Percentiles rank a stretch among this genome's conserved stretches.
Evolutionary conservation across 1,140 invertebrate genomes (phyloP).

Genomic region (Microplitis mediator): DNA sequence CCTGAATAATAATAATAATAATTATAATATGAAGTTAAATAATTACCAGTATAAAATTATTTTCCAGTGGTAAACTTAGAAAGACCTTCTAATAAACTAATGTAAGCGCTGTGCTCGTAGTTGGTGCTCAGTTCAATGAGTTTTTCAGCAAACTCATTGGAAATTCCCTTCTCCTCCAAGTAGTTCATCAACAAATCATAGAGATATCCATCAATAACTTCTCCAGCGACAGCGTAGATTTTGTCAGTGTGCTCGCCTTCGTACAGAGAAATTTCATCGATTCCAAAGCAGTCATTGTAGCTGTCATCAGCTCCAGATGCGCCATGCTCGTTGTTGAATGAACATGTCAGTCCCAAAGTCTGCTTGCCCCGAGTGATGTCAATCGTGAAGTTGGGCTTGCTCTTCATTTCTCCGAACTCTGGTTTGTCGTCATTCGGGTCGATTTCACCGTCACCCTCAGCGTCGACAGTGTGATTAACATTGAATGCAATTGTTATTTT

Average conservation of each 20-base stretch:
- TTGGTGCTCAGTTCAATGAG: conserved; percentile 83
- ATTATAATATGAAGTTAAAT: no score
- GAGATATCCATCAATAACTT: conserved; percentile 90
- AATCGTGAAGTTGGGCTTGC: conserved; percentile 85
- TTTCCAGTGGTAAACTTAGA: conserved; percentile 82
- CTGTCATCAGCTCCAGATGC: conserved; percentile 71
- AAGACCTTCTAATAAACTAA: conserved; percentile 81
- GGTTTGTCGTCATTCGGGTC: conserved; percentile 70
- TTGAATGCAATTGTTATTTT: conserved; percentile 81
- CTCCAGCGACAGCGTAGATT: conserved; percentile 84
- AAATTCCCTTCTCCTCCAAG: conserved; percentile 90
- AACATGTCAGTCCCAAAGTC: conserved; percentile 82
- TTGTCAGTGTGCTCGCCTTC: conserved; percentile 84
- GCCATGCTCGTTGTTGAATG: conserved; percentile 70
- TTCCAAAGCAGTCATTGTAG: conserved; percentile 84
- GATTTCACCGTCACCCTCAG: conserved; percentile 72
- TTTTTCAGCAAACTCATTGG: conserved; percentile 89
- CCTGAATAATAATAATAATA: background rate
- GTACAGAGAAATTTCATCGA: conserved; percentile 86
- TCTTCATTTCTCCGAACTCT: conserved; percentile 80
- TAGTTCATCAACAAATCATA: conserved; percentile 94
- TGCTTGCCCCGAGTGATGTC: conserved; percentile 77
- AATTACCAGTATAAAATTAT: conserved; percentile 43
- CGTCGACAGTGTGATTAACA: conserved; percentile 89
- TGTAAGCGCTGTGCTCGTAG: conserved; percentile 89